Base-by-base conservation (phyloP, 2,888 invertebrate genomes). In the Eupithecia subfuscata region DNA sequence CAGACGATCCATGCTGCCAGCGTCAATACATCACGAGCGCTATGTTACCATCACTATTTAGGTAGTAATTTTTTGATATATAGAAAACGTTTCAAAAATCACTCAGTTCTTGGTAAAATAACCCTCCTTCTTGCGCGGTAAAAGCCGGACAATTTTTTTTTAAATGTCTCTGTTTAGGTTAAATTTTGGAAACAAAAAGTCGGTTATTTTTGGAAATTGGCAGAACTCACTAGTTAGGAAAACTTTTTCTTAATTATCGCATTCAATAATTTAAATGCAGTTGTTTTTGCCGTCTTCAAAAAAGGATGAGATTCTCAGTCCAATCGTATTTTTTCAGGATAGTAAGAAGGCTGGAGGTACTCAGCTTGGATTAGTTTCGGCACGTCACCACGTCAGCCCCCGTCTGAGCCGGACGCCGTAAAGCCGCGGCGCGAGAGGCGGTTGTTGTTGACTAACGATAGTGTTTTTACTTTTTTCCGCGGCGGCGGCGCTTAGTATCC, bases 381-480 rank as follows among this genome's bases (percentile, higher is more conserved):
- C n/a, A n/a, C n/a, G n/a, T n/a, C n/a, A n/a, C 83, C 84, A 85
- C 92, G 92, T 89, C 90, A 87, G 86, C 68, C 80, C 80, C 80
- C 80, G 84, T 78, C 89, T 88, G 84, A 85, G 87, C 84, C 89
- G 87, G 86, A 93, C 94, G 93, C 81, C 83, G 82, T 83, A 87
- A 90, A 92, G 91, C 88, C 78, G 18, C 75, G 78, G 80, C 86
- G 88, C 88, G 86, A 85, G 86, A 87, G 87, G 75, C 88, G 83
- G 90, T 89, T 91, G 89, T 91, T 92, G 90, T 91, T 91, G 91
- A 91, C 90, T 91, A 88, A 89, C 88, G 87, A 89, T 88, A 86
- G 87, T 92, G 90, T 91, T 94, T 94, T 93, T 92, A 91, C 92
- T 93, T 93, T 94, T 94, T 94, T 93, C 90, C 90, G 89, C 60